A percentile compares a stretch with the other conserved stretches of the same genome.
Conservation (phyloP, 2,797 vertebrate species). For the Myiotriccus ornatus region DNA sequence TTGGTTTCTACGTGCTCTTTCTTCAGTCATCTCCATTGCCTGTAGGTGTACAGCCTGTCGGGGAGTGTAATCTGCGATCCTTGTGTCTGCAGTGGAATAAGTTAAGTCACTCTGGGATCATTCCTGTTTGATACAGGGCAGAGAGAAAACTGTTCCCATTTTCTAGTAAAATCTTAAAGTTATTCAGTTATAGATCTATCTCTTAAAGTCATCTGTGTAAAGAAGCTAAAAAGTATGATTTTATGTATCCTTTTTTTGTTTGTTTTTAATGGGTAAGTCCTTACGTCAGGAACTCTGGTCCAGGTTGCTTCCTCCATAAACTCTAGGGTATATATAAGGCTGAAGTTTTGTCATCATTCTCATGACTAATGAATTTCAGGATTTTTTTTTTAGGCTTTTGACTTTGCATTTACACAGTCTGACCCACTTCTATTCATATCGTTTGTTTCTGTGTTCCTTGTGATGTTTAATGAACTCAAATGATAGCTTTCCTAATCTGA, state of each 20-base stretch:
- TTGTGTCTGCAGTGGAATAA: not conserved
- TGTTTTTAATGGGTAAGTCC: not conserved
- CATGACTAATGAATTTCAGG: not conserved
- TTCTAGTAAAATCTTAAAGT: not conserved
- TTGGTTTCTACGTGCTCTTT: not conserved
- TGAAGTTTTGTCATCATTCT: not conserved
- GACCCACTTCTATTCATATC: not conserved
- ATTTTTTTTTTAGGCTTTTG: not conserved
- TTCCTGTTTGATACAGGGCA: not conserved
- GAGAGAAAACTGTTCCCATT: not conserved
- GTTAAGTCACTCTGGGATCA: not conserved
- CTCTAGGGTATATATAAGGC: not conserved
- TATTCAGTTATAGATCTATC: not conserved
- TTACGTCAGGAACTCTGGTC: not conserved
- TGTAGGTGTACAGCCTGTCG: not conserved
- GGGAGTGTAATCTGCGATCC: fast-evolving
- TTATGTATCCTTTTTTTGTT: not conserved
- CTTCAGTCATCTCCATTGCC: not conserved
- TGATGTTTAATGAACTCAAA: not conserved
- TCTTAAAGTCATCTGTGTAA: not conserved
- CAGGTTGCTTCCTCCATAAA: not conserved
- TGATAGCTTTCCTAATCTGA: not conserved
- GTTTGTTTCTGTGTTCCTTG: not conserved
- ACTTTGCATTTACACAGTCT: not conserved
- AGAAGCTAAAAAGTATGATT: not conserved